phyloP scores from a whole-genome alignment of 2,888 invertebrate genomes.

The Pammene aurita region DNA sequence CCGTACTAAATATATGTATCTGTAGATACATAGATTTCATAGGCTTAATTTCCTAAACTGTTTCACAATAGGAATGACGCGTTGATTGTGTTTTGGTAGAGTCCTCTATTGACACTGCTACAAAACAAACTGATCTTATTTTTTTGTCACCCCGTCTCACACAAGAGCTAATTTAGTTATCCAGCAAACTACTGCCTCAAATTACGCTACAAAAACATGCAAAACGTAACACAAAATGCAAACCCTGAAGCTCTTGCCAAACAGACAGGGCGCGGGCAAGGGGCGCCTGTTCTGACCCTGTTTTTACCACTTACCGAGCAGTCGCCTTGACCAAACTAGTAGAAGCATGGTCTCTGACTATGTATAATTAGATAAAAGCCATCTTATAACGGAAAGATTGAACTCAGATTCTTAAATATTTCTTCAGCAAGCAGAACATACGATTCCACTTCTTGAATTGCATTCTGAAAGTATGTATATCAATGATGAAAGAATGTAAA shows the following conservation, averaged over 20 bases:
- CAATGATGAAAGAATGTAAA: too few species aligned
- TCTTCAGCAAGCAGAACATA: too few species aligned
- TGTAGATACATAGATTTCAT: too few species aligned
- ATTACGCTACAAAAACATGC: conserved; percentile 31
- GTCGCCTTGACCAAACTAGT: background rate
- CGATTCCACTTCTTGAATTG: too few species aligned
- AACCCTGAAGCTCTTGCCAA: conserved; percentile 36
- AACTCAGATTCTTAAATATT: too few species aligned
- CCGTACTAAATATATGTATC: too few species aligned
- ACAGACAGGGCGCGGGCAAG: conserved; percentile 34
- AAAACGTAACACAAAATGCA: conserved; percentile 38
- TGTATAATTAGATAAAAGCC: background rate
- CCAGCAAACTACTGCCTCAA: conserved; percentile 19
- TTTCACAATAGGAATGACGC: too few species aligned
- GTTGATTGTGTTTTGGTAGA: too few species aligned
- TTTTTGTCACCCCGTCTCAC: background rate
- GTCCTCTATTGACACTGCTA: background rate
- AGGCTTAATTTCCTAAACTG: too few species aligned
- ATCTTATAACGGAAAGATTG: too few species aligned
- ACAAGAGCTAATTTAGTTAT: conserved; percentile 16
- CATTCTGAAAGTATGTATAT: too few species aligned
- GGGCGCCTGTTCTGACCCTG: conserved; percentile 32
- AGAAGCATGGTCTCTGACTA: background rate
- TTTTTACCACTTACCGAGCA: background rate
- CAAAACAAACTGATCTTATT: background rate